Base-by-base conservation (phyloP, 1,140 invertebrate species). In the Hycleus phaleratus region DNA sequence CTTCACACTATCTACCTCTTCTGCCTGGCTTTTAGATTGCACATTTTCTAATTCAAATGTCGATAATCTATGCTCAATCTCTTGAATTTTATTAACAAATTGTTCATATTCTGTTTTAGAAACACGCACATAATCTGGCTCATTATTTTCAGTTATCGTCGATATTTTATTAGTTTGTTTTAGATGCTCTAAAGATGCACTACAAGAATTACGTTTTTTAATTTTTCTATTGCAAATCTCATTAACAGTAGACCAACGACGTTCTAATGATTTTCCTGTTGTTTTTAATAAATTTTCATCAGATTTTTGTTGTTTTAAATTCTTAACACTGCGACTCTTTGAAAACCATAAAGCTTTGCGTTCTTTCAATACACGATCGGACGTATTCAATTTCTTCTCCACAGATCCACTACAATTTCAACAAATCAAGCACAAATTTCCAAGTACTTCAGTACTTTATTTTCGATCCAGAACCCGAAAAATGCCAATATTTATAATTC, bases 21-120 rank as follows among this genome's bases (percentile, higher is more conserved):
- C 12, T 25, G 18, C 39, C 58, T 45, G 26, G 66, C 61, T 24
- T 60, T 54, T 26, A 1, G 58, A 59, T 40, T 65, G 48, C 60
- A 69, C 79, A 47, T 76, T 79, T 40, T 79, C 79, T 55, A 87
- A 81, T 69, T 87, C 85, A 67, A 84, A 77, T 4, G 40, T 42
- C 4, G 83, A 85, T 45, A 88, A 78, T 61, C 82, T 75, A 38
- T 79, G 79, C 67, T 88, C 85, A 52, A 87, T 86, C 1, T 81
- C 81, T 1, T 81, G 82, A 10, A 89, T 82, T 70, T 85, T 74
- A 65, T 79, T 85, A 71, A 87, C 85, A 42, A 88, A 87, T 62
- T 84, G 83, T 71, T 88, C 85, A 61, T 86, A 87, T 70, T 88
- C 85, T 49, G 78, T 82, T 72, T 86, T 87, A 10, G 82, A 79